phyloP scores from a whole-genome alignment of 1,140 invertebrate genomes.

The Melipona quadrifasciata region DNA sequence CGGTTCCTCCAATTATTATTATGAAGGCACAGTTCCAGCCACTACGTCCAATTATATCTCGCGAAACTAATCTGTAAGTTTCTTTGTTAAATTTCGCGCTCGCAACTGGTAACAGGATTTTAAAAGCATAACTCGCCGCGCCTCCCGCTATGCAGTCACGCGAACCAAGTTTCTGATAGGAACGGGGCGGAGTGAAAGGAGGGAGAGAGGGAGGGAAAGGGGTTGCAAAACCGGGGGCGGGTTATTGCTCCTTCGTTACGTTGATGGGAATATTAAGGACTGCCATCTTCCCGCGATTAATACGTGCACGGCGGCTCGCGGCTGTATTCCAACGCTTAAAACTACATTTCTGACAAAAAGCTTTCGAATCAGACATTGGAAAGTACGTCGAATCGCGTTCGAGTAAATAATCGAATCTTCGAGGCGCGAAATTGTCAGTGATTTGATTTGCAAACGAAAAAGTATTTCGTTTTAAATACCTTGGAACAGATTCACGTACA shows the following conservation, averaged over 20 bases:
- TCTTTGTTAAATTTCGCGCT: slow-evolving; percentile 64
- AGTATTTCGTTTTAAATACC: no score
- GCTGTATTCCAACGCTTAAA: no score
- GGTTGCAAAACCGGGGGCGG: not conserved
- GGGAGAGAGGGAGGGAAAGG: no score
- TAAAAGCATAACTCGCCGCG: slow-evolving; percentile 58
- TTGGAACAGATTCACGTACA: no score
- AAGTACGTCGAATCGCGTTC: no score
- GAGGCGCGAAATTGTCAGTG: no score
- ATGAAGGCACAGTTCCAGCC: slow-evolving; percentile 60
- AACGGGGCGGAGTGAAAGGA: not conserved
- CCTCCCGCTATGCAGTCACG: slow-evolving; percentile 48
- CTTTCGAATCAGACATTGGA: no score
- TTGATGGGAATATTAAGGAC: slow-evolving; percentile 24
- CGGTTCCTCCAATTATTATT: slow-evolving; percentile 65
- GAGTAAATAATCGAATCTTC: no score
- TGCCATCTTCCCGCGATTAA: slow-evolving; percentile 12
- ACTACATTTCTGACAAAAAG: no score
- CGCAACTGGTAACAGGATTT: slow-evolving; percentile 64
- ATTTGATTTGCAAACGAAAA: no score
- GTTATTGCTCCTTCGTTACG: slow-evolving; percentile 41
- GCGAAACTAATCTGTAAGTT: slow-evolving; percentile 67
- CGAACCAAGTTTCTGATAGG: slow-evolving; percentile 48
- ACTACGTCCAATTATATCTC: slow-evolving; percentile 64
- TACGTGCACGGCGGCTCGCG: not conserved